Base-by-base conservation (phyloP, 2,888 invertebrate genomes). In the Acleris literana region DNA sequence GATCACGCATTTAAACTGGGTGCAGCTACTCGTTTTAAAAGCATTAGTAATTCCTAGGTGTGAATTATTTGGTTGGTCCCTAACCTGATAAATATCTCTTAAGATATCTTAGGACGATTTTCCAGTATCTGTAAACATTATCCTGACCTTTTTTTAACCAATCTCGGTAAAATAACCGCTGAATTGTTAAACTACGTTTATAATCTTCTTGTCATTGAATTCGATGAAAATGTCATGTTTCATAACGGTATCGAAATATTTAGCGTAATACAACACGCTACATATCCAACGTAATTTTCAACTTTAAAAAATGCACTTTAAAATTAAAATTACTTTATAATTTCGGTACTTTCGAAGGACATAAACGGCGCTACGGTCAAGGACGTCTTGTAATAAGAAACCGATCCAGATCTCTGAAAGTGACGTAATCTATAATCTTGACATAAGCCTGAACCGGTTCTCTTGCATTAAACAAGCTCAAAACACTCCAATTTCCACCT, bases 361-460 rank as follows among this genome's bases (percentile, higher is more conserved):
- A 44, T 43, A 51, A 59, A 52, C 22, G 20, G 13, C 58, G 18
- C 17, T 54, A 44, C 20, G 64, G 65, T 65, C 65, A 65, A 65
- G 65, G 65, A 60, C 55, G 39, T 57, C 25, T 33, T 22, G 29
- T 55, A 61, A 58, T 56, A 44, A 60, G 65, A 65, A 65, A 61
- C 54, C 46, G 65, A 65, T 65, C 65, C 58, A 59, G 64, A 59
- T 64, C 63, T 46, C 61, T 66, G 66, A 53, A 57, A 64, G 57
- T 62, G 62, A 66, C 66, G 66, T 66, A 66, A 66, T 66, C 66
- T 66, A 52, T 66, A 66, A 66, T 66, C 66, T 62, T 56, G 52
- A 43, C 22, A 49, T 66, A 60, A 65, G 60, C 55, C 49, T 65
- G 60, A 46, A 65, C 65, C 65, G 65, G 65, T 65, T 54, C 59